phyloP scores from a whole-genome alignment of 2,113 vertebrate genomes.

The Pterophyllum scalare region DNA sequence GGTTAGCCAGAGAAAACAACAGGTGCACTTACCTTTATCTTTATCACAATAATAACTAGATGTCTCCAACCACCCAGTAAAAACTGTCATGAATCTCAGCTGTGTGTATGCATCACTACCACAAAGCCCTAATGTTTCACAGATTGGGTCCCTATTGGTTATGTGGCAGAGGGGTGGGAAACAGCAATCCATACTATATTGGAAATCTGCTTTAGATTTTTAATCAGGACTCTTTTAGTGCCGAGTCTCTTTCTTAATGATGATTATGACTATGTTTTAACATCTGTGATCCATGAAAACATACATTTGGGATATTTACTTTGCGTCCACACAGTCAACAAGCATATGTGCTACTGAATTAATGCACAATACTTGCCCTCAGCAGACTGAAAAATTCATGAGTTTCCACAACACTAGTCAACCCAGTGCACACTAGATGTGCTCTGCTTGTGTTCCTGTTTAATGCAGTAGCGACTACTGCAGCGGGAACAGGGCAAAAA shows the following conservation, averaged over 20 bases:
- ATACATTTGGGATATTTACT: conserved; percentile 35
- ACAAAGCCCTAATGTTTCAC: background rate
- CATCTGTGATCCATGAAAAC: background rate
- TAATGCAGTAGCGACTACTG: conserved; percentile 51
- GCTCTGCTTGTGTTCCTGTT: conserved; percentile 29
- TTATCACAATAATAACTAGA: background rate
- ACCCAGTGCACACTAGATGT: conserved; percentile 17
- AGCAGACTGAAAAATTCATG: conserved; percentile 54
- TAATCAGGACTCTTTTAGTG: background rate
- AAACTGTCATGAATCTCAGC: background rate
- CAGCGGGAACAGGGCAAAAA: conserved; percentile 26
- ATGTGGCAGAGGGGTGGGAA: background rate
- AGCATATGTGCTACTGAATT: background rate
- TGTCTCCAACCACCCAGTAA: background rate
- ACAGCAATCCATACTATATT: background rate
- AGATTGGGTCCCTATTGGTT: background rate
- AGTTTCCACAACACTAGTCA: conserved; percentile 50
- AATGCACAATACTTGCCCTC: conserved; percentile 24
- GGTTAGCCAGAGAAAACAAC: background rate
- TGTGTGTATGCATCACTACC: background rate
- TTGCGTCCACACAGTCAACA: background rate
- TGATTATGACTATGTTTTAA: background rate
- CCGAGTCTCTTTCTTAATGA: background rate
- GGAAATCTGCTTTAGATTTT: background rate
- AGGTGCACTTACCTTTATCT: background rate